phyloP scores from a whole-genome alignment of 2,888 invertebrate genomes.

The Drosophila demipolita region DNA sequence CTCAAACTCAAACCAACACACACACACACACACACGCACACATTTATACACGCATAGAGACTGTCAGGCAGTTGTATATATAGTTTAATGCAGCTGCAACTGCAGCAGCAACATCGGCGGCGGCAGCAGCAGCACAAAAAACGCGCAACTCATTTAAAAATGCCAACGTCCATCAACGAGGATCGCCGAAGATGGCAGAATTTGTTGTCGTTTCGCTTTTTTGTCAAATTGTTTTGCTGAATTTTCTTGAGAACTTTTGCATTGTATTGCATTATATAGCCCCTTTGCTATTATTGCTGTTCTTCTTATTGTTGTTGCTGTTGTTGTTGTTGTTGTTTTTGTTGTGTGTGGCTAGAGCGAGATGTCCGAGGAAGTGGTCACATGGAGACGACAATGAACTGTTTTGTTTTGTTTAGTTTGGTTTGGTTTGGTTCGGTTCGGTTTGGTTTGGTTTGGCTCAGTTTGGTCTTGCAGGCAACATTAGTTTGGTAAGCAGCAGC shows the following conservation, averaged over 20 bases:
- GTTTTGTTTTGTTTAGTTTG: conserved; percentile 65
- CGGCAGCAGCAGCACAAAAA: conserved; percentile 49
- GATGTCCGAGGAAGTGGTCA: conserved; percentile 77
- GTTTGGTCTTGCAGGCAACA: conserved; percentile 12
- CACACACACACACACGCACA: conserved; percentile 32
- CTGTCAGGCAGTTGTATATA: conserved; percentile 63
- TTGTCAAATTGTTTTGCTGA: conserved; percentile 82
- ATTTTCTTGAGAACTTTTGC: conserved; percentile 82
- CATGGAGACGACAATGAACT: conserved; percentile 79
- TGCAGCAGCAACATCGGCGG: conserved; percentile 32
- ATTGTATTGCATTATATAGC: conserved; percentile 74
- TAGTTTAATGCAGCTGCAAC: conserved; percentile 79
- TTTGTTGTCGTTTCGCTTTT: conserved; percentile 82
- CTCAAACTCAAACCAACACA: conserved; percentile 52
- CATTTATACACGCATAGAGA: not conserved
- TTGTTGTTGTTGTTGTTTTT: conserved; percentile 14
- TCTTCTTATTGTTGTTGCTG: conserved; percentile 26
- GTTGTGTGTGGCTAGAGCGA: conserved; percentile 60
- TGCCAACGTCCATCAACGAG: conserved; percentile 82
- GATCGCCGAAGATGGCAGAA: conserved; percentile 83
- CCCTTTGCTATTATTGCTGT: conserved; percentile 35
- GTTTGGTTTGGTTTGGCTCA: conserved; percentile 15
- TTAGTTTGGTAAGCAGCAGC: conserved; percentile 12
- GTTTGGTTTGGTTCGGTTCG: conserved; percentile 31
- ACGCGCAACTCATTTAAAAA: conserved; percentile 82